These are phyloP conservation scores for Drosophila takahashii DNA, from an alignment of 1,140 invertebrate species.

Conservation along the genomic window DNA sequence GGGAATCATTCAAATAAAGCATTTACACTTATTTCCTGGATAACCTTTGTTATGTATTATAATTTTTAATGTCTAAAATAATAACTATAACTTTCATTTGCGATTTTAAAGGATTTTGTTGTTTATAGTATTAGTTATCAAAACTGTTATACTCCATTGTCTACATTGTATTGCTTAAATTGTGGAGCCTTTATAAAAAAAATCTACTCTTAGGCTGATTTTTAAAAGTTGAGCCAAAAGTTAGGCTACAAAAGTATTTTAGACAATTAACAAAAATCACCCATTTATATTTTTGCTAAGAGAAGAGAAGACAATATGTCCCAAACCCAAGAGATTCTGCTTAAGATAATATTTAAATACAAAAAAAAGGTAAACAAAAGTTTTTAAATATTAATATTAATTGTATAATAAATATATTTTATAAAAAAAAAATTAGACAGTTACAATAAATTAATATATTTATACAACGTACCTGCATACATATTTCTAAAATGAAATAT, in stretches of 20 bases:
- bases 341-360: too few relatives aligned
- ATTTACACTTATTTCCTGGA: neutral
- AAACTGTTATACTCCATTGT: constrained; percentile 49
- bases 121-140: accelerated
- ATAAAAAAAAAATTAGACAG: neutral
- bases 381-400: neutral
- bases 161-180: constrained; percentile 22
- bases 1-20: neutral
- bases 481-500: neutral
- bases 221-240: constrained; percentile 11
- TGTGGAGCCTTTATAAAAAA: neutral
- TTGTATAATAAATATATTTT: too few relatives aligned
- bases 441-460: neutral
- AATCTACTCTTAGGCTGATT: neutral
- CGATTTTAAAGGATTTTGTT: neutral
- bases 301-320: neutral
- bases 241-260: neutral
- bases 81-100: too few relatives aligned
- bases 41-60: neutral
- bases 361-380: neutral
- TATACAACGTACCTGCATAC: too few relatives aligned
- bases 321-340: neutral
- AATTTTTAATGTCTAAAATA: neutral
- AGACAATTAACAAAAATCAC: neutral
- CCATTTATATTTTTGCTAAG: neutral